phyloP scores from a whole-genome alignment of 2,888 invertebrate genomes.

The Amiota minor region DNA sequence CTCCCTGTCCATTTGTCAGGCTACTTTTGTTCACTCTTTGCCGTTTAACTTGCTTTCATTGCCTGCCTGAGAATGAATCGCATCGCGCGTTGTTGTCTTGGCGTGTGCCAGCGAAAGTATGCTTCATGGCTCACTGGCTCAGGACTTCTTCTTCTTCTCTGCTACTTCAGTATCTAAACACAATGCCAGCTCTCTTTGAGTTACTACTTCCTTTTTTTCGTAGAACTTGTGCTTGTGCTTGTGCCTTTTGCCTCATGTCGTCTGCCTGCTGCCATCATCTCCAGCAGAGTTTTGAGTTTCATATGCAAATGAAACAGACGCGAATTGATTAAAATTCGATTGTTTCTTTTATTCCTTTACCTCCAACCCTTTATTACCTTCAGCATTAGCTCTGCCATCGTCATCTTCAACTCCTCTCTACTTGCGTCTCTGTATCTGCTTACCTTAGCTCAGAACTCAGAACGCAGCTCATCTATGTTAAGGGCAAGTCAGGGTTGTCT shows the following conservation, averaged over 20 bases:
- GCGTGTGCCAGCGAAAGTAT: too few species aligned
- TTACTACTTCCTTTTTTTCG: background rate
- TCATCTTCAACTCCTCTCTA: background rate
- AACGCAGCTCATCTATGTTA: background rate
- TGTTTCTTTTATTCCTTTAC: constrained; percentile 62
- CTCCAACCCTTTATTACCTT: constrained; percentile 17
- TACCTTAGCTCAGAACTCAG: background rate
- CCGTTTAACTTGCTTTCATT: background rate
- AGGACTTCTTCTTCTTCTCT: background rate
- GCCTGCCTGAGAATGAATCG: constrained; percentile 1
- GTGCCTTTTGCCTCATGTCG: too few species aligned
- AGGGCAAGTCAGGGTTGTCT: background rate
- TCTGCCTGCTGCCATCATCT: too few species aligned
- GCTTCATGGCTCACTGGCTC: too few species aligned
- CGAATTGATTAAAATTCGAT: constrained; percentile 74
- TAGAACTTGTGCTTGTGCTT: too few species aligned
- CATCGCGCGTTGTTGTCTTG: too few species aligned
- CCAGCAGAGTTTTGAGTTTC: background rate
- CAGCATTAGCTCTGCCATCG: background rate
- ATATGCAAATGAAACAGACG: constrained; percentile 57
- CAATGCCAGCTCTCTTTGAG: constrained; percentile 7
- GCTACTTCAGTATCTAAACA: background rate
- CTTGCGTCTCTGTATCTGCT: background rate
- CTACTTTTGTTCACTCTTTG: background rate
- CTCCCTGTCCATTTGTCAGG: background rate